Evolutionary conservation across 2,797 vertebrate species (phyloP).

Genomic region (Anguilla anguilla): DNA sequence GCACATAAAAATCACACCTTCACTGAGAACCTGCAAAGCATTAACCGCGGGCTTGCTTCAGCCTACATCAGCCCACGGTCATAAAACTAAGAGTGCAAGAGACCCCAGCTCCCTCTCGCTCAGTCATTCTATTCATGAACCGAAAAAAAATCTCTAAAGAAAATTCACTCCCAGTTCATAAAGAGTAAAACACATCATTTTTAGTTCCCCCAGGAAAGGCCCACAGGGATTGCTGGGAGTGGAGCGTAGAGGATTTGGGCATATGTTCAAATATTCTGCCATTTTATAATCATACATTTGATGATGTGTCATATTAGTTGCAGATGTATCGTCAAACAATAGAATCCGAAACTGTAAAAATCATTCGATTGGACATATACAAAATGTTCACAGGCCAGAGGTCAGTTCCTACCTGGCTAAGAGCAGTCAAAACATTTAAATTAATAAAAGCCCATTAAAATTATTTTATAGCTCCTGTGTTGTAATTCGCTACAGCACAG

Average conservation of each 20-base stretch:
- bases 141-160: background rate
- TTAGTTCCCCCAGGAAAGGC: background rate
- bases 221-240: background rate
- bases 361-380: background rate
- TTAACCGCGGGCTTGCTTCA: conserved; percentile 54
- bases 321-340: background rate
- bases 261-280: background rate
- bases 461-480: background rate
- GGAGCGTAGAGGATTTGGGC: background rate
- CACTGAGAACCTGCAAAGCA: conserved; percentile 55
- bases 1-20: conserved; percentile 52
- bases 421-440: background rate
- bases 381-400: background rate
- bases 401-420: background rate
- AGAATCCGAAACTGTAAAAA: background rate
- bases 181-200: conserved; percentile 16
- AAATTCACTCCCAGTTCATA: conserved; percentile 25
- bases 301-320: conserved; percentile 9
- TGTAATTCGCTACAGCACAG: background rate
- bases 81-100: conserved; percentile 2
- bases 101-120: background rate
- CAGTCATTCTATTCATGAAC: background rate
- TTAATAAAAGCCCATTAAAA: background rate
- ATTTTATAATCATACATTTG: background rate
- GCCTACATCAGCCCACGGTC: conserved; percentile 24